phyloP scores from a whole-genome alignment of 2,113 vertebrate species.

The Osmerus eperlanus region DNA sequence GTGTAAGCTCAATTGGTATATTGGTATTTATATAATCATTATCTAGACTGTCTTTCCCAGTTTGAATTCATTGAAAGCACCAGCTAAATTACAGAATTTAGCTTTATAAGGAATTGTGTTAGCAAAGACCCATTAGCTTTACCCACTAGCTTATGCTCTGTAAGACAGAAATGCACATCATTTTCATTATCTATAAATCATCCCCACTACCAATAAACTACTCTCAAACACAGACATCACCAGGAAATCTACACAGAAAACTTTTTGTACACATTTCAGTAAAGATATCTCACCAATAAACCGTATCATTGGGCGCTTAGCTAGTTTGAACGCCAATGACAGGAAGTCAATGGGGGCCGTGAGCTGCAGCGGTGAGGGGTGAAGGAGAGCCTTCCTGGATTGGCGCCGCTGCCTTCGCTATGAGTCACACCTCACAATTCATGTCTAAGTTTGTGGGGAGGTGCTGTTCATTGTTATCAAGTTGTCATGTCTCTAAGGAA shows the following conservation, averaged over 20 bases:
- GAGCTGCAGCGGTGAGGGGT: background rate
- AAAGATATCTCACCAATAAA: slow-evolving; percentile 22
- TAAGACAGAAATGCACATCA: too few species aligned
- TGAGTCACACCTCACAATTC: too few species aligned
- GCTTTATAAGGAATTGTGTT: too few species aligned
- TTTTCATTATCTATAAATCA: background rate
- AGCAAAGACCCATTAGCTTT: too few species aligned
- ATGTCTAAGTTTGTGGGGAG: too few species aligned
- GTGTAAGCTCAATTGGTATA: background rate
- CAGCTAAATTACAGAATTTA: too few species aligned
- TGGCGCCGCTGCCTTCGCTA: too few species aligned
- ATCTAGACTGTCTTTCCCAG: too few species aligned
- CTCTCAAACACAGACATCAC: background rate
- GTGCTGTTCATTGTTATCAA: too few species aligned
- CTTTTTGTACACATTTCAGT: background rate
- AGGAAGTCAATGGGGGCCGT: slow-evolving; percentile 42
- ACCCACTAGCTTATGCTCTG: background rate
- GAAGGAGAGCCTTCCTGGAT: background rate
- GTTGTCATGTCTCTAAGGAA: too few species aligned
- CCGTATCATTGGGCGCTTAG: slow-evolving; percentile 18
- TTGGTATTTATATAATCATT: too few species aligned
- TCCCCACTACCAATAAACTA: background rate
- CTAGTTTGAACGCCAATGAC: slow-evolving; percentile 27
- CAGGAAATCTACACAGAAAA: background rate
- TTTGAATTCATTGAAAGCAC: too few species aligned